These are phyloP conservation scores for Pollachius pollachius DNA, from an alignment of 2,113 vertebrate species.

Conservation along the genomic window DNA sequence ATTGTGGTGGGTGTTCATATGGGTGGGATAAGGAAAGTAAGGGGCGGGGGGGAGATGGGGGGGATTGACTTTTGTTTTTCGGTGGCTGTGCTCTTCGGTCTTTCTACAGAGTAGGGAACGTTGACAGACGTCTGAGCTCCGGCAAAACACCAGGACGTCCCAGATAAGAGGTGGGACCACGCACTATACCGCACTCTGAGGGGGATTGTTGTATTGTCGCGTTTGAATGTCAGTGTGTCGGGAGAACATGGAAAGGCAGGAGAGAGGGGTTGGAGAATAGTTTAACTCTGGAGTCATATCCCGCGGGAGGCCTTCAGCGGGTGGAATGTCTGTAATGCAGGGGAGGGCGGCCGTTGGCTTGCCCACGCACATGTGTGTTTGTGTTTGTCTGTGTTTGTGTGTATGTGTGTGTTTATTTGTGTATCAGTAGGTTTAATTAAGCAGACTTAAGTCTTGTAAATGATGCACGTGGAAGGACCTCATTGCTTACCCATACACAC, in stretches of 20 bases:
- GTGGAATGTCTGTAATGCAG: slow-evolving; percentile 60
- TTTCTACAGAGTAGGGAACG: too few relatives aligned
- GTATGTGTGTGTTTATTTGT: background rate
- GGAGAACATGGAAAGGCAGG: background rate
- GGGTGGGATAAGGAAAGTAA: too few relatives aligned
- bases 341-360: slow-evolving; percentile 6
- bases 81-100: too few relatives aligned
- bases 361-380: background rate
- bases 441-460: too few relatives aligned
- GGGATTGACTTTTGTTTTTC: background rate
- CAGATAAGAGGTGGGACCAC: too few relatives aligned
- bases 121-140: too few relatives aligned
- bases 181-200: too few relatives aligned
- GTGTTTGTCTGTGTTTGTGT: slow-evolving; percentile 4
- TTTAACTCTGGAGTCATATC: slow-evolving; percentile 37
- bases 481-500: too few relatives aligned
- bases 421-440: too few relatives aligned
- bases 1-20: too few relatives aligned
- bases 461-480: too few relatives aligned
- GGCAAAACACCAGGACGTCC: too few relatives aligned
- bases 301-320: slow-evolving; percentile 35
- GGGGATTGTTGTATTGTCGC: background rate
- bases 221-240: background rate
- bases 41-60: background rate
- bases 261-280: slow-evolving; percentile 33